Conservation (phyloP, 1,140 invertebrate genomes). For the Aphelinus atriplicis region DNA sequence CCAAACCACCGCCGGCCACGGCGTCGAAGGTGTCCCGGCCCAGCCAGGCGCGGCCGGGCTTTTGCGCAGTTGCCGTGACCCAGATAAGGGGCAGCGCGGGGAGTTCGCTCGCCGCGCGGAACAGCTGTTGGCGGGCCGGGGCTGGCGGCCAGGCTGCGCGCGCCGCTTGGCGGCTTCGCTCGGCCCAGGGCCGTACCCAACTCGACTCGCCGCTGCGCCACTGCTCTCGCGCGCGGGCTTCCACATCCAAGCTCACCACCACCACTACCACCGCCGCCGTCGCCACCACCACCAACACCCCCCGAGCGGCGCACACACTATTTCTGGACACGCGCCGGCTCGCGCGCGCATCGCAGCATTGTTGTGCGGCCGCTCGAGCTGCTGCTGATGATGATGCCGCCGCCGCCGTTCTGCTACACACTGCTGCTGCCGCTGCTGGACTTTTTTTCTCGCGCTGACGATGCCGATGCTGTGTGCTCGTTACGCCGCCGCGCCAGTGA, state of each 20-base stretch:
- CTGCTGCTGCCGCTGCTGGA: background rate
- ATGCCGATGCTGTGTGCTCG: too few species aligned
- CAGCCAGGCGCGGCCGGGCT: conserved; percentile 28
- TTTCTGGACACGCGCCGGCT: conserved; percentile 7
- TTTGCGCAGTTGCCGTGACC: conserved; percentile 66
- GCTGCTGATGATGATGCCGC: too few species aligned
- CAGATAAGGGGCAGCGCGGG: conserved; percentile 56
- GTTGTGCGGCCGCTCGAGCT: background rate
- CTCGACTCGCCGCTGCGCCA: background rate
- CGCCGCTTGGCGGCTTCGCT: conserved; percentile 59
- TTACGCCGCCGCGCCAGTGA: too few species aligned
- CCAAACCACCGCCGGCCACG: background rate
- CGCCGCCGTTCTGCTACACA: too few species aligned
- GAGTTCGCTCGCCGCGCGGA: conserved; percentile 64
- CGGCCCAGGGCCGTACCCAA: conserved; percentile 56
- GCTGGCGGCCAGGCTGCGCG: conserved; percentile 43
- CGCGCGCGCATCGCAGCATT: conserved; percentile 10
- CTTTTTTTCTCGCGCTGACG: background rate
- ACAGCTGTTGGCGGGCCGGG: conserved; percentile 55
- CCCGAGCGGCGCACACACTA: conserved; percentile 1
- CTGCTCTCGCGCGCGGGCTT: conserved; percentile 7
- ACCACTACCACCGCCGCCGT: background rate
- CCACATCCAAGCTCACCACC: background rate
- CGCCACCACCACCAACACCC: background rate
- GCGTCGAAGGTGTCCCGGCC: background rate